Conservation (phyloP, 2,797 vertebrate species). For the Monodelphis domestica region DNA sequence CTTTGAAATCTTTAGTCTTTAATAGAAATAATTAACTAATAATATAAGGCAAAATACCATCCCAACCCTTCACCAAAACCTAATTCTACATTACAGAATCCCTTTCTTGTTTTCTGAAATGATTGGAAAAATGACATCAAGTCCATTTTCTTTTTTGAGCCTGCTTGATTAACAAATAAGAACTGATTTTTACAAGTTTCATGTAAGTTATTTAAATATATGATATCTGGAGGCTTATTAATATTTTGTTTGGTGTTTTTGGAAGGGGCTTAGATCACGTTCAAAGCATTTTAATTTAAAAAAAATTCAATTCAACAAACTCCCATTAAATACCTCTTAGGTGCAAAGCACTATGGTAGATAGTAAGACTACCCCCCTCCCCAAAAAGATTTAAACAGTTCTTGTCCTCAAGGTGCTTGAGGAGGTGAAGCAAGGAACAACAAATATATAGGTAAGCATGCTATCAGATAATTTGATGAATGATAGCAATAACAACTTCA, state of each 20-base stretch:
- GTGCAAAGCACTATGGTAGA: background rate
- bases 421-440: background rate
- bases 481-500: background rate
- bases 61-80: no score
- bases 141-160: slow-evolving; percentile 29
- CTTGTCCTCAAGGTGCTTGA: background rate
- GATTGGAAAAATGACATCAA: slow-evolving; percentile 60
- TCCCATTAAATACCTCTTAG: background rate
- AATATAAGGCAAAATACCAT: slow-evolving; percentile 44
- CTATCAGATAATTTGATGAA: background rate
- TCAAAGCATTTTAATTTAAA: background rate
- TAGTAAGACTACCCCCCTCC: background rate
- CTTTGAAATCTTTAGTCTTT: slow-evolving; percentile 58
- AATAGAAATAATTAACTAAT: slow-evolving; percentile 67
- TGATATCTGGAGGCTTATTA: background rate
- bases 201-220: slow-evolving; percentile 4
- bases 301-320: background rate
- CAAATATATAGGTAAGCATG: background rate
- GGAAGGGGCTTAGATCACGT: background rate
- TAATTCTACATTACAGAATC: background rate
- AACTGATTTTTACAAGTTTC: slow-evolving; percentile 30
- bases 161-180: slow-evolving; percentile 21
- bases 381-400: background rate
- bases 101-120: slow-evolving; percentile 64
- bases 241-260: background rate